Percentiles rank a stretch among this genome's conserved stretches.
Conservation (phyloP, 2,888 invertebrate species). For the Mesorhabditis sp. region DNA sequence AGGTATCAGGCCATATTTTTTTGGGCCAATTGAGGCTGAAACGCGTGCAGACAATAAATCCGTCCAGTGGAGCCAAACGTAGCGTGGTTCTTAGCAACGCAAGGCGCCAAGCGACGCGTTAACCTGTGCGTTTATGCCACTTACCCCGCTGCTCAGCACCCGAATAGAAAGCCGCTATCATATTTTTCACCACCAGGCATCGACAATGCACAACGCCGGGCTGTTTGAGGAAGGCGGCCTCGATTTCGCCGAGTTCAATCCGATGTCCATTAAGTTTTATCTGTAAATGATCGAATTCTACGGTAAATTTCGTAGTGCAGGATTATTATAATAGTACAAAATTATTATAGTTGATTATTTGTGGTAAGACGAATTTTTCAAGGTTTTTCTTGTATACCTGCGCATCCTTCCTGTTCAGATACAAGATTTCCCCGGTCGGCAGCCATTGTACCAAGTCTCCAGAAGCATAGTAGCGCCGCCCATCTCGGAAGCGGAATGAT, state of each 20-base stretch:
- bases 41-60: too few relatives aligned
- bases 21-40: too few relatives aligned
- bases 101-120: too few relatives aligned
- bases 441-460: slow-evolving; percentile 40
- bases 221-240: slow-evolving; percentile 15
- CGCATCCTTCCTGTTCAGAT: slow-evolving; percentile 44
- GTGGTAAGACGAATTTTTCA: too few relatives aligned
- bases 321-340: too few relatives aligned
- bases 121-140: not conserved
- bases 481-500: slow-evolving; percentile 19
- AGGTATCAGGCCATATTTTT: too few relatives aligned
- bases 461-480: slow-evolving; percentile 33
- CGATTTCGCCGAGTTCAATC: slow-evolving; percentile 51
- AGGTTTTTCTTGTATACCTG: slow-evolving; percentile 27
- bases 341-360: too few relatives aligned
- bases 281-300: slow-evolving; percentile 8
- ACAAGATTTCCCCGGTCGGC: slow-evolving; percentile 29
- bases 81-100: too few relatives aligned
- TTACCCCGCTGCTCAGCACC: not conserved
- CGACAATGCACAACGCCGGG: not conserved
- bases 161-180: not conserved
- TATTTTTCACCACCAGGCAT: not conserved
- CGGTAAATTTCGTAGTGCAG: too few relatives aligned
- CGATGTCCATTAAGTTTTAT: slow-evolving; percentile 52
- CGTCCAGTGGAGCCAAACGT: too few relatives aligned